Conservation (phyloP, 2,888 invertebrate genomes). For the Diarsia brunnea region DNA sequence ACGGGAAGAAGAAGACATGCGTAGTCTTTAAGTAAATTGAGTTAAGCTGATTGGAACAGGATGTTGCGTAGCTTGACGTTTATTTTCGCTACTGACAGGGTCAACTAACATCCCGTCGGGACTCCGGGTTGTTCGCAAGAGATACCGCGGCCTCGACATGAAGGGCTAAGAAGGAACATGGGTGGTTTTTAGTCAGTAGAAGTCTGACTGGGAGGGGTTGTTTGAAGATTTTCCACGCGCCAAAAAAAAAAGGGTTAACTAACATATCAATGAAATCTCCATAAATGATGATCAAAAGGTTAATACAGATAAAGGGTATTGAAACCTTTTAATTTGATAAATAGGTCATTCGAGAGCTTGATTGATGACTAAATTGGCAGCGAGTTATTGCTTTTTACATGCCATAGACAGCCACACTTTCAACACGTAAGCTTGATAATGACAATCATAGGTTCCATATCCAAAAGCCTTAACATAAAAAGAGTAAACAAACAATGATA, state of each 20-base stretch:
- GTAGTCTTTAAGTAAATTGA: too few relatives aligned
- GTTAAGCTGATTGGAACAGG: too few relatives aligned
- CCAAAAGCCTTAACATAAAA: conserved; percentile 6
- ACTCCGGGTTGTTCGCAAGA: too few relatives aligned
- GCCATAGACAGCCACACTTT: neutral
- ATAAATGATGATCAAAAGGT: neutral
- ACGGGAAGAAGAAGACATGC: neutral
- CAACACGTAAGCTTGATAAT: neutral
- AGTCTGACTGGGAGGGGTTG: too few relatives aligned
- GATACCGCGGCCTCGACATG: too few relatives aligned
- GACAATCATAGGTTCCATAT: neutral
- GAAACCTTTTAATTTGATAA: neutral
- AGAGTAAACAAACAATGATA: conserved; percentile 19
- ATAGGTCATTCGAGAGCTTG: neutral
- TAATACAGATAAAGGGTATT: neutral
- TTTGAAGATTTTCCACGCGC: too few relatives aligned
- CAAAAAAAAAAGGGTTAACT: too few relatives aligned
- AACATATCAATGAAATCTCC: neutral
- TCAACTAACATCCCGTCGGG: too few relatives aligned
- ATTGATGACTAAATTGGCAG: neutral
- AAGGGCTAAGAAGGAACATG: too few relatives aligned
- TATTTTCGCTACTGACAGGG: neutral
- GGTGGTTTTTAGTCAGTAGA: too few relatives aligned
- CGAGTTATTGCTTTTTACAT: conserved; percentile 1
- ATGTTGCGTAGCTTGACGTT: neutral